phyloP scores from a whole-genome alignment of 2,113 vertebrate species.

The Gymnocephalus cernua region DNA sequence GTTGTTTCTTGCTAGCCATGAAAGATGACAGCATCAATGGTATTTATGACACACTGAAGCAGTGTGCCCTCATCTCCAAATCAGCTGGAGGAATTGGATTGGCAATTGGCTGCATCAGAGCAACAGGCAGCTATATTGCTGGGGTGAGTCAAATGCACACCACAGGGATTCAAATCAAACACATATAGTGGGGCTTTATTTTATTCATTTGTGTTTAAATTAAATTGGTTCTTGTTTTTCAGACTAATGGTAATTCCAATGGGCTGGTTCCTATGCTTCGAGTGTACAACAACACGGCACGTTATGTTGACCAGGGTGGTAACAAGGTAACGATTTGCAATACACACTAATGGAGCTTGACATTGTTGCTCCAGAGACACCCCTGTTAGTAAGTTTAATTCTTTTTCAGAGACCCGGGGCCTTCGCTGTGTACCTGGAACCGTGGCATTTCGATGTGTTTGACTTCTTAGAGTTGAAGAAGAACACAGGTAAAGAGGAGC shows the following conservation, averaged over 20 bases:
- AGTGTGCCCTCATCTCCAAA: conserved; percentile 97
- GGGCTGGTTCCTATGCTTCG: conserved; percentile 97
- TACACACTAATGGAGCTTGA: background rate
- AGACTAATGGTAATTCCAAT: conserved; percentile 97
- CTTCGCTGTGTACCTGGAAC: conserved; percentile 97
- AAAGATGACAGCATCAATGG: conserved; percentile 98
- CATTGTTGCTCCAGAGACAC: background rate
- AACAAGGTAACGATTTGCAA: conserved; percentile 89
- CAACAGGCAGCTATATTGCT: conserved; percentile 97
- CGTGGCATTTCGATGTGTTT: conserved; percentile 96
- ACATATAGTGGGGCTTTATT: background rate
- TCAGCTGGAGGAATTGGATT: conserved; percentile 96
- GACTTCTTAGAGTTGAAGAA: conserved; percentile 98
- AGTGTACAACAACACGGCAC: conserved; percentile 97
- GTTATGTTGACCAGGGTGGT: conserved; percentile 97
- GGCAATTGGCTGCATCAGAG: conserved; percentile 95
- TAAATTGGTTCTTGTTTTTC: conserved; percentile 50
- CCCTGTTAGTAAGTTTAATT: background rate
- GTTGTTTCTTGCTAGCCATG: conserved; percentile 97
- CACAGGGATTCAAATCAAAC: background rate
- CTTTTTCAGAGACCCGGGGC: conserved; percentile 91
- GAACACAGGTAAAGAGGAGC: conserved; percentile 98
- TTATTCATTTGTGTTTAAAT: background rate
- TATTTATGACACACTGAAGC: conserved; percentile 97
- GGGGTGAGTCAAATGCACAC: conserved; percentile 85